Evolutionary conservation across 2,888 invertebrate species (phyloP).

Genomic region (Phaonia tiefii): DNA sequence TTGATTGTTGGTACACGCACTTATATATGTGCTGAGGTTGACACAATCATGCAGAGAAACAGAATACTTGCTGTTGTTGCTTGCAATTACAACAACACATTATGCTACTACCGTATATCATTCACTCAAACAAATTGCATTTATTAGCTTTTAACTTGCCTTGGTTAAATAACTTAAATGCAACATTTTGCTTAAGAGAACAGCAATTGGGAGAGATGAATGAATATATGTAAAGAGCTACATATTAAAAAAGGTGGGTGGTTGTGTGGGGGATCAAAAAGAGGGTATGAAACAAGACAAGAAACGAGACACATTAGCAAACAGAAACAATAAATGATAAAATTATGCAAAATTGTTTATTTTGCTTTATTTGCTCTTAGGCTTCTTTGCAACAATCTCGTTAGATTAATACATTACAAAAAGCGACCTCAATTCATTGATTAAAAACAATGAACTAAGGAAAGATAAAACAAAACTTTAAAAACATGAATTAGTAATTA

Average conservation of each 20-base stretch:
- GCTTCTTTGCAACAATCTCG: not conserved
- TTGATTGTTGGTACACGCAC: too few species aligned
- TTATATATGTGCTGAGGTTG: too few species aligned
- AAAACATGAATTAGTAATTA: constrained; percentile 18
- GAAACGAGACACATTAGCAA: not conserved
- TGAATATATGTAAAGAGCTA: not conserved
- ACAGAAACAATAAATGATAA: constrained; percentile 6
- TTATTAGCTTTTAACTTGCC: not conserved
- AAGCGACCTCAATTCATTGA: constrained; percentile 21
- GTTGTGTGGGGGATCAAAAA: not conserved
- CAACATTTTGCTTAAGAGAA: constrained; percentile 18
- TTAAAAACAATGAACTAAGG: not conserved
- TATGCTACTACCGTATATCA: too few species aligned
- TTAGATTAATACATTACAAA: constrained; percentile 4
- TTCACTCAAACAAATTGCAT: constrained; percentile 12
- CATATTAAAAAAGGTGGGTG: constrained; percentile 21
- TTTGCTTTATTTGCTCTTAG: not conserved
- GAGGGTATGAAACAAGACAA: not conserved
- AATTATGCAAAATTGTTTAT: constrained; percentile 10
- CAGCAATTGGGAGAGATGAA: constrained; percentile 2
- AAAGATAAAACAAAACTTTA: not conserved
- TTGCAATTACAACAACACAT: too few species aligned
- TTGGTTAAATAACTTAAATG: too few species aligned
- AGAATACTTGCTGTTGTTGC: too few species aligned
- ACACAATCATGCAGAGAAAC: too few species aligned